These are phyloP conservation scores for Eidolon helvum DNA, from an alignment of 2,113 vertebrate genomes.

Conservation along the genomic window DNA sequence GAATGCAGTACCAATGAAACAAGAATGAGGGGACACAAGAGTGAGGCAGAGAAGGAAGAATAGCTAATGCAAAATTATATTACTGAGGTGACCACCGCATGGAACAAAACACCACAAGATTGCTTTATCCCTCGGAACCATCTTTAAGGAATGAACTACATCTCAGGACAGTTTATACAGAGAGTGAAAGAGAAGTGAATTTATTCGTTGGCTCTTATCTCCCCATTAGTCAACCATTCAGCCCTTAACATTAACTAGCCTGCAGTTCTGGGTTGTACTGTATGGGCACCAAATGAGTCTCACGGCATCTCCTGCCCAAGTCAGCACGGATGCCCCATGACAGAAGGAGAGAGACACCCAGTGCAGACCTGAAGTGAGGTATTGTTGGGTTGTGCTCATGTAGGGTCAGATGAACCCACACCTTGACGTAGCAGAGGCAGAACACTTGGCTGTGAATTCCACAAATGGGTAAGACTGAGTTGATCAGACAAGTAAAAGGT, in stretches of 20 bases:
- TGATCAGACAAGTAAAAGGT: not conserved
- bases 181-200: not conserved
- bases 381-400: rapidly evolving
- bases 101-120: not conserved
- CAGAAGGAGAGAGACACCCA: not conserved
- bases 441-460: not conserved
- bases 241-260: not conserved
- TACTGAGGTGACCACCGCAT: not conserved
- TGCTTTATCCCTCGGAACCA: not conserved
- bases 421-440: not conserved
- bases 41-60: not conserved
- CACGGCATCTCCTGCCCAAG: not conserved
- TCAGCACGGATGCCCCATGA: not conserved
- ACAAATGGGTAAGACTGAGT: not conserved
- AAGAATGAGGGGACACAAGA: not conserved
- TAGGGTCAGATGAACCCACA: not conserved
- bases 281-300: not conserved
- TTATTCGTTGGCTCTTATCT: not conserved
- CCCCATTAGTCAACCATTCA: not conserved
- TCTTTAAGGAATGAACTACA: not conserved
- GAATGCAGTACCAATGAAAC: not conserved
- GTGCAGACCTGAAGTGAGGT: not conserved
- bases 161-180: not conserved
- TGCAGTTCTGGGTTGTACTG: not conserved
- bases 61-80: not conserved